phyloP scores from a whole-genome alignment of 2,888 invertebrate genomes.

The Labia minor region DNA sequence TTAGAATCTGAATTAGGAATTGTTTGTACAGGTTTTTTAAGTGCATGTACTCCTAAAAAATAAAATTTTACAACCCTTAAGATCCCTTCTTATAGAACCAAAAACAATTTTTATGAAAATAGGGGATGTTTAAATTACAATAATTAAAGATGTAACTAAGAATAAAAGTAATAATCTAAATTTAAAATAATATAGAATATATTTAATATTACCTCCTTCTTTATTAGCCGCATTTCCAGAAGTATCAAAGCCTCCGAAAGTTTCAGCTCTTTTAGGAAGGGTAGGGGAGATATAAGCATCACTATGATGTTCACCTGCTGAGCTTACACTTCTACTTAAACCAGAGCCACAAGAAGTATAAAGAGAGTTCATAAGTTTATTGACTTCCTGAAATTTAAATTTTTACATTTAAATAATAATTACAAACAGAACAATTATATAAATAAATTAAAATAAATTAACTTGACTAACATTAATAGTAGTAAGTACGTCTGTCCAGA shows the following conservation, averaged over 20 bases:
- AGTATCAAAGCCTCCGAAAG: constrained; percentile 87
- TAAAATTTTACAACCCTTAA: too few relatives aligned
- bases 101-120: neutral
- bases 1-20: constrained; percentile 33
- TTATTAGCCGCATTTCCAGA: constrained; percentile 26
- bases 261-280: constrained; percentile 85
- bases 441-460: too few relatives aligned
- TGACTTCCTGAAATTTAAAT: constrained; percentile 50
- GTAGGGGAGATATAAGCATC: constrained; percentile 74
- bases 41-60: neutral
- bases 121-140: too few relatives aligned
- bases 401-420: too few relatives aligned
- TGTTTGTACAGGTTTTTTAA: neutral
- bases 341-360: constrained; percentile 60
- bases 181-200: neutral
- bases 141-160: too few relatives aligned
- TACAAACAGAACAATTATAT: too few relatives aligned
- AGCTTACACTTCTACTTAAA: constrained; percentile 81
- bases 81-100: neutral
- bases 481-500: constrained; percentile 72
- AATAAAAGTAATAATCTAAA: too few relatives aligned
- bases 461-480: constrained; percentile 51
- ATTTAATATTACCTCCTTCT: constrained; percentile 31
- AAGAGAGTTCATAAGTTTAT: constrained; percentile 59
- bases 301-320: constrained; percentile 86